Conservation (phyloP, 2,888 invertebrate species). For the Panzeria rudis region DNA sequence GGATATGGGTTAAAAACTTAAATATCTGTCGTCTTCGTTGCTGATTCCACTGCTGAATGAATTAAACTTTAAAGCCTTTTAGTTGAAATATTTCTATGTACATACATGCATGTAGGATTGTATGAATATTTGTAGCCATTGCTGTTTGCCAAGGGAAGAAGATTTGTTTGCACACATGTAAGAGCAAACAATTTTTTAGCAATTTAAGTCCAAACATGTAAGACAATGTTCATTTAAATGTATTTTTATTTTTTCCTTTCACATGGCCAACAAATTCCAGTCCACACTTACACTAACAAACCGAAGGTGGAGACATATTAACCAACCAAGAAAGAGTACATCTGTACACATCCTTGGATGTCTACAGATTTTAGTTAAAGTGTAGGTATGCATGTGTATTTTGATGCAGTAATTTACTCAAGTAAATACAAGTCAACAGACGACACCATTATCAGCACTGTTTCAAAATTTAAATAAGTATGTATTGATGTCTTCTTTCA, state of each 20-base stretch:
- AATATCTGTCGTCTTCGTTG: constrained; percentile 57
- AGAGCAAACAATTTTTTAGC: constrained; percentile 58
- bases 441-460: constrained; percentile 62
- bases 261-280: constrained; percentile 37
- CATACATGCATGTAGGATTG: constrained; percentile 13
- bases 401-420: constrained; percentile 62
- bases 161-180: constrained; percentile 71
- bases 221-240: constrained; percentile 68
- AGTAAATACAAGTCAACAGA: constrained; percentile 66
- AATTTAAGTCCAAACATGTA: constrained; percentile 73
- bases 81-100: constrained; percentile 28
- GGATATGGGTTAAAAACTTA: constrained; percentile 69
- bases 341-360: neutral
- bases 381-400: constrained; percentile 3
- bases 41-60: constrained; percentile 46
- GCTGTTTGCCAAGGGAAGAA: constrained; percentile 30
- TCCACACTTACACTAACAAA: constrained; percentile 9
- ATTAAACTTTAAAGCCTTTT: constrained; percentile 30
- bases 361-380: constrained; percentile 23
- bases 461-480: constrained; percentile 41
- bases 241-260: constrained; percentile 13
- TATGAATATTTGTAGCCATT: constrained; percentile 36
- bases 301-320: constrained; percentile 73
- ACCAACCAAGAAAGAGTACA: constrained; percentile 62
- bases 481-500: neutral